Evolutionary conservation across 1,140 invertebrate genomes (phyloP), one percentile per base, ranked within the genome.

Genomic region (Zeugodacus cucurbitae): DNA sequence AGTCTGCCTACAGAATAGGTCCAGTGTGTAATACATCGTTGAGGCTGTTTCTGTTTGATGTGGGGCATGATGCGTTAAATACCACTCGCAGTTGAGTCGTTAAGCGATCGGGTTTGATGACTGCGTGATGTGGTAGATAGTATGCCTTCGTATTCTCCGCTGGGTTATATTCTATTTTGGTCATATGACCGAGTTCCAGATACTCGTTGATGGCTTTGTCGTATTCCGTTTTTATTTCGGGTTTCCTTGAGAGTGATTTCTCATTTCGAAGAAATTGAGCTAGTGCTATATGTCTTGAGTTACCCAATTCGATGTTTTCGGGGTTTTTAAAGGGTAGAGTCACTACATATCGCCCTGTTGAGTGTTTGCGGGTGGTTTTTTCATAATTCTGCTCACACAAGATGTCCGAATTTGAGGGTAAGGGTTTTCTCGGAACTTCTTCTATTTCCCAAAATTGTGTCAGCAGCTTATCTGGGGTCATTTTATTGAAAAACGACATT

Each of bases 51-150:
- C 89, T 88, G 57, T 70, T 89, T 20, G 89, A 64, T 17, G 89
- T 89, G 14, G 82, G 26, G 17, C 87, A 34, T 7, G 89, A 10
- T 90, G 67, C 7, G 90, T 3, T 86, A 90, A 41, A 7, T 41
- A 41, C 37, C 37, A 41, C 37, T 90, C 1, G 90, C 90, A 17
- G 90, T 90, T 1, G n/a, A n/a, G n/a, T n/a, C n/a, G n/a, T n/a
- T n/a, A n/a, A n/a, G n/a, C n/a, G n/a, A n/a, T 82, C 26, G 0
- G 20, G 11, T 70, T 90, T 90, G 14, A 90, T 22, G 0, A 93
- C 91, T 11, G 89, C 64, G 54, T 91, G 90, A 88, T 94, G 93
- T 17, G 92, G 90, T 11, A 93, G 26, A 64, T 89, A 89, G 87
- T 86, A 89, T 82, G 3, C 11, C 20, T 20, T 34, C 2, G 34